A percentile compares a stretch with the other conserved stretches of the same genome.
Conservation (phyloP, 1,140 invertebrate species). For the Muscidifurax raptorellus region DNA sequence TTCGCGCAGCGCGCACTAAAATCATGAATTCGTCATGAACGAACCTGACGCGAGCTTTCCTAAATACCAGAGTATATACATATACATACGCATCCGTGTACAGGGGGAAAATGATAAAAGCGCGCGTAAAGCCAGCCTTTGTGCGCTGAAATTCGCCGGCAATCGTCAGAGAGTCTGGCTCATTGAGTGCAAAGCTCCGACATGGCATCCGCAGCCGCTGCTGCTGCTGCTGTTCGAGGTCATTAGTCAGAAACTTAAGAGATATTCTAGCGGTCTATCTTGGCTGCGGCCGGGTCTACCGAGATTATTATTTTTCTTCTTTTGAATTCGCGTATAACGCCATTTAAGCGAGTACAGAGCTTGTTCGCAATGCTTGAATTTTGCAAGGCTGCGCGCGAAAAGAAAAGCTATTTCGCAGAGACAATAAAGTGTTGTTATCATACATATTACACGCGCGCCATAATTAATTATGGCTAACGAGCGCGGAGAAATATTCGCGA, state of each 20-base stretch:
- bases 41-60: not conserved
- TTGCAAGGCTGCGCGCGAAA: no score
- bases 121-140: not conserved
- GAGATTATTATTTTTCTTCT: no score
- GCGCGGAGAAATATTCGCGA: no score
- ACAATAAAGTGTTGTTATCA: no score
- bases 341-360: no score
- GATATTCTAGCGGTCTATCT: not conserved
- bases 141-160: not conserved
- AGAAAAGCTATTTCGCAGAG: no score
- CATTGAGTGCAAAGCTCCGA: not conserved
- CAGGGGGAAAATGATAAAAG: not conserved
- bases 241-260: not conserved
- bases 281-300: no score
- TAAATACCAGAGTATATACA: no score
- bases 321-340: no score
- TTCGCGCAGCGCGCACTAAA: constrained; percentile 16
- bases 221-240: not conserved
- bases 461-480: not conserved
- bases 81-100: not conserved
- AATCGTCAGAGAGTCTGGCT: not conserved
- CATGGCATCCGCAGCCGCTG: no score
- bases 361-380: no score
- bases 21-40: constrained; percentile 37
- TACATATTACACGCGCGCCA: no score